Evolutionary conservation across 2,888 invertebrate genomes (phyloP).

Genomic region (Euzophera pinguis): DNA sequence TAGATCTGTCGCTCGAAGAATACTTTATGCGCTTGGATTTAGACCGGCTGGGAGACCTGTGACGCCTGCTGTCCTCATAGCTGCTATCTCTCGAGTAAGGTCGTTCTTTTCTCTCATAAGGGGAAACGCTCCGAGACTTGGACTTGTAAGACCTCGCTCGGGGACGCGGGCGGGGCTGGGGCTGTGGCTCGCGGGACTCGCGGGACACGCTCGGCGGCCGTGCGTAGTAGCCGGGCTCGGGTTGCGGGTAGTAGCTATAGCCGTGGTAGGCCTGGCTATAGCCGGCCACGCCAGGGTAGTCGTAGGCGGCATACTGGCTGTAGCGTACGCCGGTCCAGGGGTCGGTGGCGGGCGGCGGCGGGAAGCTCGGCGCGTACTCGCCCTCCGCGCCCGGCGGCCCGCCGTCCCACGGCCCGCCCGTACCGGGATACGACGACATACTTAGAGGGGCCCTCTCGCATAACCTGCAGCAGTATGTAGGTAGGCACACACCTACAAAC

Average conservation of each 20-base stretch:
- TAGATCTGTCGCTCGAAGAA: conserved; percentile 59
- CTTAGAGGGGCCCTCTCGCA: conserved; percentile 66
- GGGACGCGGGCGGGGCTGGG: conserved; percentile 38
- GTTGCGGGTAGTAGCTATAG: conserved; percentile 37
- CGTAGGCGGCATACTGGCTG: conserved; percentile 56
- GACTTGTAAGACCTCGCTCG: conserved; percentile 43
- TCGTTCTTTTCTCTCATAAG: conserved; percentile 44
- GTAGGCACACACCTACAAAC: conserved; percentile 83
- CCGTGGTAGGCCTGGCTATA: conserved; percentile 51
- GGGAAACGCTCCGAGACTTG: conserved; percentile 54
- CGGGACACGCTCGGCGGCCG: conserved; percentile 24
- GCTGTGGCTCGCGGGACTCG: conserved; percentile 30
- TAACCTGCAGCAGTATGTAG: conserved; percentile 80
- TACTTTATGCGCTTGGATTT: conserved; percentile 48
- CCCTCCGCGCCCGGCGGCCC: conserved; percentile 77
- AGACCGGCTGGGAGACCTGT: conserved; percentile 48
- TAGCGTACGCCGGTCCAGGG: conserved; percentile 73
- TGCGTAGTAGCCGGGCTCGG: conserved; percentile 31
- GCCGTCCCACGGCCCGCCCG: conserved; percentile 68
- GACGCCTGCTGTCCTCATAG: conserved; percentile 41
- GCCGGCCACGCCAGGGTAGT: conserved; percentile 46
- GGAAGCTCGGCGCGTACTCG: conserved; percentile 66
- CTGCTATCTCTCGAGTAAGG: conserved; percentile 50
- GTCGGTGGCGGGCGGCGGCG: conserved; percentile 64
- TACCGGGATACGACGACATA: conserved; percentile 72